Conservation (phyloP, 2,113 vertebrate species). For the Crotalus helleri region DNA sequence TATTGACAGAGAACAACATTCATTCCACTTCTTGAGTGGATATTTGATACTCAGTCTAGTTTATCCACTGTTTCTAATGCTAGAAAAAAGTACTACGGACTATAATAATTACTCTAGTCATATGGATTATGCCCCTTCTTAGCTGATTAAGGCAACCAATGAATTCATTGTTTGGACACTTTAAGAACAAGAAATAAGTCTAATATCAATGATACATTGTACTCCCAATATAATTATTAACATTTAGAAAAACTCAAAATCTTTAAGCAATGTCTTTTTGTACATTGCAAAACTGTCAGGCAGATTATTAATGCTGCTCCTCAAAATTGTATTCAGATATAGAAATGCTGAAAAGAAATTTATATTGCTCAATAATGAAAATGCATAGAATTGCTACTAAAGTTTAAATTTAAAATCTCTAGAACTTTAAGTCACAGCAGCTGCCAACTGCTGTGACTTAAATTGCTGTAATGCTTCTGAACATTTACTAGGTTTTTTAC, state of each 20-base stretch:
- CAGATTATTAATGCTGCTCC: background rate
- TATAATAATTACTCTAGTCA: constrained; percentile 52
- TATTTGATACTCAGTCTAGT: background rate
- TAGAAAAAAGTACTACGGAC: constrained; percentile 33
- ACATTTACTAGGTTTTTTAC: background rate
- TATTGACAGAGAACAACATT: constrained; percentile 32
- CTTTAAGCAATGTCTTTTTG: background rate
- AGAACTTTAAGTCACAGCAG: background rate
- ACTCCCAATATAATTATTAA: constrained; percentile 37
- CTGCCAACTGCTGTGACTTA: background rate
- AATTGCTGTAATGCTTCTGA: background rate
- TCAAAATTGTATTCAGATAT: background rate
- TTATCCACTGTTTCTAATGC: constrained; percentile 28
- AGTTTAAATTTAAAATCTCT: background rate
- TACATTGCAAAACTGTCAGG: background rate
- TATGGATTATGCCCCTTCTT: constrained; percentile 37
- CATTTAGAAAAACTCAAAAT: background rate
- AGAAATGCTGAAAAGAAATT: background rate
- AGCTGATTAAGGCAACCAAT: constrained; percentile 55
- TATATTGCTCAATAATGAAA: background rate
- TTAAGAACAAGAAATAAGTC: constrained; percentile 26
- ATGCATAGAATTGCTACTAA: background rate
- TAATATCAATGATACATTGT: background rate
- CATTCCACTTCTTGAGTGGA: constrained; percentile 29
- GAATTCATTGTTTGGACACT: constrained; percentile 16